Evolutionary conservation across 1,140 invertebrate species (phyloP).

Genomic region (Halictus rubicundus): DNA sequence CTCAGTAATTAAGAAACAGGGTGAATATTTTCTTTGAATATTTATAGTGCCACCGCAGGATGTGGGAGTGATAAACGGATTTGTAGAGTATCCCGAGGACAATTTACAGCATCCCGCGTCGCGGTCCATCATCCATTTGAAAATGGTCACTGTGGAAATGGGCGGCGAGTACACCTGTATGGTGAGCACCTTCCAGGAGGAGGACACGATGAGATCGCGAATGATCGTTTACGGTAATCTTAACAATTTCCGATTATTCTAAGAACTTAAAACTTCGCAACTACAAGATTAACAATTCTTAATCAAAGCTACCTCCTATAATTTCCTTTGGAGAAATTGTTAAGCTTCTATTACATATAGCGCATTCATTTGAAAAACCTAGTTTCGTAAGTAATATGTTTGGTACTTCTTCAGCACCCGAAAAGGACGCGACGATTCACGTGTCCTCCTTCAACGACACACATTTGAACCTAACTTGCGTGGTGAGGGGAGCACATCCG

Average conservation of each 20-base stretch:
- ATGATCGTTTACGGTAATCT: constrained; percentile 86
- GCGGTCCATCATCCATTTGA: constrained; percentile 85
- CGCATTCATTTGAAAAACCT: too few relatives aligned
- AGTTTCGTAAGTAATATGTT: background rate
- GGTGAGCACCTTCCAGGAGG: constrained; percentile 85
- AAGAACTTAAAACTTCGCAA: too few relatives aligned
- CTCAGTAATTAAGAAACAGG: too few relatives aligned
- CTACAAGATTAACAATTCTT: too few relatives aligned
- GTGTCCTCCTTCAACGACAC: constrained; percentile 58
- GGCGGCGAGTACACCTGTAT: constrained; percentile 87
- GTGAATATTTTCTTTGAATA: background rate
- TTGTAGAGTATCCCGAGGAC: constrained; percentile 83
- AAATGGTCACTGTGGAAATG: constrained; percentile 85
- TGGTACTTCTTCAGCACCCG: constrained; percentile 56
- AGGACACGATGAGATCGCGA: constrained; percentile 83
- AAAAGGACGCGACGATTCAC: constrained; percentile 54
- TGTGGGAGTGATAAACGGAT: constrained; percentile 83
- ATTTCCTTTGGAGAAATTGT: too few relatives aligned
- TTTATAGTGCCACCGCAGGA: constrained; percentile 79
- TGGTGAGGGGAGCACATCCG: constrained; percentile 62
- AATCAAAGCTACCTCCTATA: too few relatives aligned
- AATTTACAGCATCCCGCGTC: constrained; percentile 81
- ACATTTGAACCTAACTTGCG: constrained; percentile 65
- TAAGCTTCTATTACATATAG: too few relatives aligned
- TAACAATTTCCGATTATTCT: constrained; percentile 63